Percentiles rank a stretch among this genome's conserved stretches.
Conservation (phyloP, 2,113 vertebrate genomes). For the Ceyx melanurus region DNA sequence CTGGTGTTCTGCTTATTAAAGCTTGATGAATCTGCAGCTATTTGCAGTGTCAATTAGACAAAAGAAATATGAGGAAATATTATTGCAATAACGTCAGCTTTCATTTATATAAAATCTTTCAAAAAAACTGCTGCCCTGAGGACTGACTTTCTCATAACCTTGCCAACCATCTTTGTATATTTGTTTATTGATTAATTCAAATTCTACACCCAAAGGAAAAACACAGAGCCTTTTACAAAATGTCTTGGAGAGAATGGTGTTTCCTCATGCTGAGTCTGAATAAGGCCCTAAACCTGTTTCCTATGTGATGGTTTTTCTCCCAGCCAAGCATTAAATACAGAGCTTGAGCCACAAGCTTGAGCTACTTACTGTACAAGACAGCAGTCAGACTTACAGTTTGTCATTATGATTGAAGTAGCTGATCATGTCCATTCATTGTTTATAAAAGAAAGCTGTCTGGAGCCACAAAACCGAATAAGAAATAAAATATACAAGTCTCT, state of each 20-base stretch:
- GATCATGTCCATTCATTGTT: not conserved
- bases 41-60: not conserved
- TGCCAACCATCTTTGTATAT: not conserved
- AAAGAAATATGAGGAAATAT: not conserved
- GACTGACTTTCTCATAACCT: not conserved
- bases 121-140: not conserved
- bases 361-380: not conserved
- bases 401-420: not conserved
- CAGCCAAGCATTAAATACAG: not conserved
- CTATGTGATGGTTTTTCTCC: not conserved
- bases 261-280: not conserved
- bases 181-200: not conserved
- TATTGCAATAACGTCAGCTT: not conserved
- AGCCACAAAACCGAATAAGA: not conserved
- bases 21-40: conserved; percentile 1
- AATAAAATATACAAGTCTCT: not conserved
- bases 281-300: not conserved
- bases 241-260: not conserved
- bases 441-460: not conserved
- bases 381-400: not conserved
- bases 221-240: not conserved
- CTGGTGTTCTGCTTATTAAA: conserved; percentile 14
- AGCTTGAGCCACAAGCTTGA: not conserved
- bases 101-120: not conserved
- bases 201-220: not conserved